Conservation (phyloP, 2,113 vertebrate genomes). For the Eublepharis macularius region DNA sequence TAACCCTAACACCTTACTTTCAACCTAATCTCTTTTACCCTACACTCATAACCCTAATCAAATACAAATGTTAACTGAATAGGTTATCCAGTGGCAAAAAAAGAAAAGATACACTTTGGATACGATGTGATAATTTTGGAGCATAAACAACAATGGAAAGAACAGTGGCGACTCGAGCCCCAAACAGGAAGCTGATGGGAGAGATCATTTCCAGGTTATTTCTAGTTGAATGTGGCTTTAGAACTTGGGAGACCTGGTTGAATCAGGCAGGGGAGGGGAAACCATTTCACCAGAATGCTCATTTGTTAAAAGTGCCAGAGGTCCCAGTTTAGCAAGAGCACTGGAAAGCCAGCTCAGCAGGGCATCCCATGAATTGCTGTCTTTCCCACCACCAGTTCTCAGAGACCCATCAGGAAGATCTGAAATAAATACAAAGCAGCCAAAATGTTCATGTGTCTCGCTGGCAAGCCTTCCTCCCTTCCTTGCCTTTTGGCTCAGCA, state of each 20-base stretch:
- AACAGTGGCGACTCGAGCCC: not conserved
- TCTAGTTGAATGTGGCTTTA: not conserved
- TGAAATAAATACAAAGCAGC: constrained; percentile 9
- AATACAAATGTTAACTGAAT: constrained; percentile 15
- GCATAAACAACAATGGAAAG: not conserved
- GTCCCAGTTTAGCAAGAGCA: not conserved
- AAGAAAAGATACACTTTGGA: not conserved
- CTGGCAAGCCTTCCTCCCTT: not conserved
- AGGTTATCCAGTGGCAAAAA: not conserved
- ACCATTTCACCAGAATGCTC: not conserved
- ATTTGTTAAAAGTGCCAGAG: not conserved
- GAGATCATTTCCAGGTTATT: not conserved
- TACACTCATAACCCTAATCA: too few relatives aligned
- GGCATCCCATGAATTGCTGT: not conserved
- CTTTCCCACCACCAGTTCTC: not conserved
- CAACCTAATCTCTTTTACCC: too few relatives aligned
- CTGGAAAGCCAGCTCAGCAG: not conserved
- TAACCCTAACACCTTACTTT: too few relatives aligned
- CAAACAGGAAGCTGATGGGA: too few relatives aligned
- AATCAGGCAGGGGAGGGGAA: not conserved
- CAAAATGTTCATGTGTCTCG: not conserved
- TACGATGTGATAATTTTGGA: not conserved
- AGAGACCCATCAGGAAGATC: not conserved
- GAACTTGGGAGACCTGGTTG: not conserved
- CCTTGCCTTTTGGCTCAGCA: not conserved